These are phyloP conservation scores for Atherinosoma microstoma DNA, from an alignment of 2,797 vertebrate genomes.

Conservation along the genomic window DNA sequence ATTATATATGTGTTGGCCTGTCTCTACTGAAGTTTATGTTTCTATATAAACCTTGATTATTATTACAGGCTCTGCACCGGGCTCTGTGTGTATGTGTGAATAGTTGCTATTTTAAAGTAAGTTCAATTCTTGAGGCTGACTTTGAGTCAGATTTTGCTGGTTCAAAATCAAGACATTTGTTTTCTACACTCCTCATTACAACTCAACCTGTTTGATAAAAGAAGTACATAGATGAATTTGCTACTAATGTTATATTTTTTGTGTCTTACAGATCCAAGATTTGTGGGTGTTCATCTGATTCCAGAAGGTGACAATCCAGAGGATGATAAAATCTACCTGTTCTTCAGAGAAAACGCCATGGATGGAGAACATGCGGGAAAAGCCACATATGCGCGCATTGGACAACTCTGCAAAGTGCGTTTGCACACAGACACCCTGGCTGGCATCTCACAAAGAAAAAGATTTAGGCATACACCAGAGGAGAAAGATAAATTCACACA, in stretches of 20 bases:
- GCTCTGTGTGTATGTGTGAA: not conserved
- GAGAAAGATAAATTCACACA: conserved; percentile 32
- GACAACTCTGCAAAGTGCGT: conserved; percentile 96
- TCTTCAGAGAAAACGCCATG: conserved; percentile 97
- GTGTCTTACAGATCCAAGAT: conserved; percentile 89
- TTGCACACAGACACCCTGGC: not conserved
- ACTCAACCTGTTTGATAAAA: not conserved
- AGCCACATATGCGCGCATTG: conserved; percentile 95
- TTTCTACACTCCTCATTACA: not conserved
- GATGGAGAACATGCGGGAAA: conserved; percentile 97
- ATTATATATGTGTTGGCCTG: conserved; percentile 13
- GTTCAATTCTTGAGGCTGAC: conserved; percentile 12
- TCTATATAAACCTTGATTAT: conserved; percentile 30
- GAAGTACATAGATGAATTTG: too few species aligned
- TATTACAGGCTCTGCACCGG: not conserved
- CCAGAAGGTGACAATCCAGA: conserved; percentile 98
- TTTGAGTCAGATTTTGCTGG: not conserved
- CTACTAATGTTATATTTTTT: too few species aligned
- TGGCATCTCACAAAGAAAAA: conserved; percentile 20
- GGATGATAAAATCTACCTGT: conserved; percentile 98
- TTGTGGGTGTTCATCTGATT: conserved; percentile 92
- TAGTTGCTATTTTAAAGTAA: not conserved
- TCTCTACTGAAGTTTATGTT: conserved; percentile 13
- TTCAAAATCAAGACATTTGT: not conserved
- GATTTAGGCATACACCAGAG: conserved; percentile 28